Base-by-base conservation (phyloP, 2,113 vertebrate genomes). In the Colistium nudipinnis region DNA sequence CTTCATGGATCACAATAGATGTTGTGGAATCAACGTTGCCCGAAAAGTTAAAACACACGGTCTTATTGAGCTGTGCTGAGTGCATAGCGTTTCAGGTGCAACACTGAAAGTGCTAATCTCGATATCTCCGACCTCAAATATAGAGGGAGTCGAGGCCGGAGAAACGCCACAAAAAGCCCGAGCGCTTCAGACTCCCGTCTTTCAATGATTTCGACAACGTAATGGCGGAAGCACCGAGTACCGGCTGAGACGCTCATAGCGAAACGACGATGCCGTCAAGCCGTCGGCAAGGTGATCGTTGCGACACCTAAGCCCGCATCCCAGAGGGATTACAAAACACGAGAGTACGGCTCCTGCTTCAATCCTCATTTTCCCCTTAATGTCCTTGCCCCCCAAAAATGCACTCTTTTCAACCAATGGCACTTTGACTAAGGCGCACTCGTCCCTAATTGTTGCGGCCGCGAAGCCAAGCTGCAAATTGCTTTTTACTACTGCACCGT, bases 211-310 rank as follows among this genome's bases (percentile, higher is more conserved):
- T 39, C 25, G n/a, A 43, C 25, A 39, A 3, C 5, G 36, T 39
- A 64, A 19, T 22, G 7, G 49, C 24, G 53, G 35, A 73, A 38
- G 39, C 57, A 13, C 7, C 10, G 7, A 84, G 74, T 56, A 55
- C 75, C 45, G 77, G 74, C 56, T 28, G 56, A 17, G 43, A 48
- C 20, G 2, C 51, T 69, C 60, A 33, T n/a, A 52, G 57, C 30
- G 3, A 62, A 85, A 77, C 70, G 27, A 80, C 63, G 73, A 67
- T 52, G 31, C 31, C 70, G 62, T 69, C 70, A 80, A 84, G 62
- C 68, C 67, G 62, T 81, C 65, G 76, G n/a, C 47, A 25, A 25
- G 10, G 70, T 78, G 62, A 75, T 69, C 81, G 76, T 68, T 70
- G 71, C 64, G 66, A 75, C 68, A 49, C 30, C 24, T 31, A 43